These are phyloP conservation scores for Nerophis lumbriciformis DNA, from an alignment of 2,113 vertebrate genomes.

Conservation along the genomic window DNA sequence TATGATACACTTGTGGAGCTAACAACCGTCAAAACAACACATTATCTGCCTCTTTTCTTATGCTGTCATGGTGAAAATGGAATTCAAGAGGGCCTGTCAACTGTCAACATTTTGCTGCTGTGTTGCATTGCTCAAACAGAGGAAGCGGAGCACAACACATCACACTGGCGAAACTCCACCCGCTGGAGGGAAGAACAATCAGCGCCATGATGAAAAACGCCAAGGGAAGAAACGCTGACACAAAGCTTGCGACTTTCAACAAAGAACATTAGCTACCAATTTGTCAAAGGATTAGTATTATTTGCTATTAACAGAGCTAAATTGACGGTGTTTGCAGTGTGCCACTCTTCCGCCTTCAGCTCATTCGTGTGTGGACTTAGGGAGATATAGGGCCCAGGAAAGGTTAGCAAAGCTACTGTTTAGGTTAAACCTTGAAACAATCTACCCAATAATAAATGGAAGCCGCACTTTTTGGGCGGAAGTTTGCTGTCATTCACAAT, in stretches of 20 bases:
- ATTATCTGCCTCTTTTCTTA: constrained; percentile 18
- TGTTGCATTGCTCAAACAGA: constrained; percentile 9
- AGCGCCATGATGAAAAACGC: not conserved
- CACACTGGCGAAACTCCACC: not conserved
- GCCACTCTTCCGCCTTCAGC: not conserved
- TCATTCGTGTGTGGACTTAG: not conserved
- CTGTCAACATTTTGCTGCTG: constrained; percentile 4
- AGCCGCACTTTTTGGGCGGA: too few relatives aligned
- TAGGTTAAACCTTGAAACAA: too few relatives aligned
- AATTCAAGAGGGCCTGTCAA: constrained; percentile 22
- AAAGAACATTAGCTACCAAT: not conserved
- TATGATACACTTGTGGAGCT: constrained; percentile 23
- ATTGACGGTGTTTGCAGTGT: not conserved
- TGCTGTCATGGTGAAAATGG: constrained; percentile 20
- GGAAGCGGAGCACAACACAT: constrained; percentile 6
- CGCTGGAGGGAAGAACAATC: not conserved
- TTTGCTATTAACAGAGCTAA: not conserved
- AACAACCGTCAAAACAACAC: constrained; percentile 30
- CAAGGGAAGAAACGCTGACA: not conserved
- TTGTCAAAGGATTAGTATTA: not conserved
- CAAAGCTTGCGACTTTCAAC: not conserved
- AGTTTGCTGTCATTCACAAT: too few relatives aligned
- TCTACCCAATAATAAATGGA: too few relatives aligned
- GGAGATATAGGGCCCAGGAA: not conserved
- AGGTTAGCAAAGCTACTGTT: not conserved